Conservation (phyloP, 2,888 invertebrate species). For the Hemithea aestivaria region DNA sequence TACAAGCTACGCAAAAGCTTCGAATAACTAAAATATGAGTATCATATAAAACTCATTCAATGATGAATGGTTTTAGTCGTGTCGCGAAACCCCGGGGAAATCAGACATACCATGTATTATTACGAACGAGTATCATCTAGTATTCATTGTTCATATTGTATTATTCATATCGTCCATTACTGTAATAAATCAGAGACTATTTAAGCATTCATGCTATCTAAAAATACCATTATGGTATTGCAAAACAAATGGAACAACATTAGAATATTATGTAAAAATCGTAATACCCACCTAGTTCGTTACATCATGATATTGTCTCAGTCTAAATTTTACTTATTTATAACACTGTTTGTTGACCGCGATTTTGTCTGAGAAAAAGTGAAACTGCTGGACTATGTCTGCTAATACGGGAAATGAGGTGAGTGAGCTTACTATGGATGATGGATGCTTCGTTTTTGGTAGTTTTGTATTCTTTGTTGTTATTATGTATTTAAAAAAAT, state of each 20-base stretch:
- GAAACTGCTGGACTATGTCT: too few species aligned
- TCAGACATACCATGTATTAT: slow-evolving; percentile 9
- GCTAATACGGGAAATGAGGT: too few species aligned
- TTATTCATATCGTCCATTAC: neutral
- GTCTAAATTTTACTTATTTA: slow-evolving; percentile 22
- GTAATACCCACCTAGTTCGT: slow-evolving; percentile 8
- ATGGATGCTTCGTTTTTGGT: too few species aligned
- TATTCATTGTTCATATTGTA: neutral
- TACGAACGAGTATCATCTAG: slow-evolving; percentile 1
- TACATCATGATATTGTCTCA: slow-evolving; percentile 22
- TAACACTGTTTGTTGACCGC: too few species aligned
- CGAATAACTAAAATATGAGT: neutral
- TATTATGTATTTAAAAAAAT: too few species aligned
- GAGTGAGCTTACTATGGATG: too few species aligned
- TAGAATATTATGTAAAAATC: slow-evolving; percentile 6
- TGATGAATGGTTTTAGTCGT: neutral
- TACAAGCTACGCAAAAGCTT: slow-evolving; percentile 9
- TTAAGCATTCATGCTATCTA: neutral
- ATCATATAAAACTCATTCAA: slow-evolving; percentile 1
- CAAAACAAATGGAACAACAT: slow-evolving; percentile 1
- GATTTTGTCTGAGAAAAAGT: too few species aligned
- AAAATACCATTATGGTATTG: too few species aligned
- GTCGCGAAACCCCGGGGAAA: slow-evolving; percentile 15
- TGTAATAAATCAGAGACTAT: neutral
- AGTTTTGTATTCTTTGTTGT: too few species aligned